Evolutionary conservation across 23 tunicate genomes (phyloP), one percentile per base, ranked within the genome.

Genomic region (Botrylloides violaceus): DNA sequence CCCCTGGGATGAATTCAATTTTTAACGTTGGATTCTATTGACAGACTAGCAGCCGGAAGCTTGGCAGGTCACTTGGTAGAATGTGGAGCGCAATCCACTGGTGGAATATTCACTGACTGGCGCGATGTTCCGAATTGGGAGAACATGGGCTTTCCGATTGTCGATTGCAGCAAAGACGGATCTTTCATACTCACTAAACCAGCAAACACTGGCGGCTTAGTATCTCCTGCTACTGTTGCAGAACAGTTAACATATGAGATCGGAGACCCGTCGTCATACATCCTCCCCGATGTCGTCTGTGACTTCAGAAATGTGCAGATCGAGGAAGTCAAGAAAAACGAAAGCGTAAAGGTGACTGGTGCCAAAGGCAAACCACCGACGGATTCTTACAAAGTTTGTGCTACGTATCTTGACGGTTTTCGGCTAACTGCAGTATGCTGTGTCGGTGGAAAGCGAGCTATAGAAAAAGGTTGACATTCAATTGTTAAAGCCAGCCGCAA

Each of bases 11-110:
- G n/a, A n/a, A n/a, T n/a, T n/a, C n/a, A n/a, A n/a, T n/a, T n/a
- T n/a, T n/a, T n/a, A n/a, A n/a, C n/a, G n/a, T n/a, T n/a, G n/a
- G n/a, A n/a, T n/a, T n/a, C n/a, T n/a, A n/a, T n/a, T n/a, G 24
- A 1, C 47, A 88, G 96, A 39, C 66, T 92, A 26, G 98, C 98
- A 22, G 75, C 76, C 66, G 98, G 98, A 48, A 84, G 92, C 64
- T 43, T 81, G 30, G 98, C 98, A 1, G 98, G 98, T 25, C 98
- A 92, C 64, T 58, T 92, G 34, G 66, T 92, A 3, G 98, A 92
- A 63, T 92, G 98, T 80, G 98, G 98, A 28, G 98, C 98, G 1
- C 98, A 92, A 43, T 71, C 83, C 5, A 92, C 98, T 39, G 98
- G 98, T 3, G 98, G 98, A 38, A 77, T 84, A 35, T 85, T 80